Conservation (phyloP, 2,888 invertebrate genomes). For the Nephrotoma appendiculata region DNA sequence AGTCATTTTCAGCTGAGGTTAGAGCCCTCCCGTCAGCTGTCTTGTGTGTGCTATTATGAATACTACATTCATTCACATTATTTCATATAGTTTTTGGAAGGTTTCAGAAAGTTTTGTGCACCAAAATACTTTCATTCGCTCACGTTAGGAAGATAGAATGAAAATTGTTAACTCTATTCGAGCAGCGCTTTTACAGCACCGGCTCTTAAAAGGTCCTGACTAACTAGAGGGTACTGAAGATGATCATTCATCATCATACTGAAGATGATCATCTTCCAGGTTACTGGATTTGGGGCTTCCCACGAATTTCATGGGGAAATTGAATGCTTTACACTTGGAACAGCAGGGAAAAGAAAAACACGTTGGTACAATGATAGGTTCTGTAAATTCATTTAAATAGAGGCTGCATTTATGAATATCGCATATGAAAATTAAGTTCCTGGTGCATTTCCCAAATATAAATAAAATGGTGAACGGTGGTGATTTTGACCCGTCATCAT, state of each 20-base stretch:
- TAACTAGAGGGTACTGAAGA: background rate
- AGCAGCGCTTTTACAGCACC: background rate
- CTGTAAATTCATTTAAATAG: background rate
- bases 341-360: too few species aligned
- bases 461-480: background rate
- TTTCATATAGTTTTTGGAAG: too few species aligned
- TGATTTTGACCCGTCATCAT: background rate
- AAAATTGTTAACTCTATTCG: background rate
- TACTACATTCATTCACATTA: background rate
- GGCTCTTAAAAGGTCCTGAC: background rate
- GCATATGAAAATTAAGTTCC: too few species aligned
- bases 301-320: background rate
- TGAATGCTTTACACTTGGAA: background rate
- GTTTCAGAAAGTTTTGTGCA: background rate
- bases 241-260: background rate
- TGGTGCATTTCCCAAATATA: too few species aligned
- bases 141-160: background rate
- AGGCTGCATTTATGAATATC: background rate
- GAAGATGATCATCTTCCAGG: too few species aligned
- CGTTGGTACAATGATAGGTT: background rate
- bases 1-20: too few species aligned
- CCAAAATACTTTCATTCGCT: background rate
- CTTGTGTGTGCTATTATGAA: too few species aligned
- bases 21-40: too few species aligned
- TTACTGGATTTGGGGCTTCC: background rate